Evolutionary conservation across 2,797 vertebrate genomes (phyloP), one percentile per base, ranked within the genome.

Genomic region (Anguilla obscura): DNA sequence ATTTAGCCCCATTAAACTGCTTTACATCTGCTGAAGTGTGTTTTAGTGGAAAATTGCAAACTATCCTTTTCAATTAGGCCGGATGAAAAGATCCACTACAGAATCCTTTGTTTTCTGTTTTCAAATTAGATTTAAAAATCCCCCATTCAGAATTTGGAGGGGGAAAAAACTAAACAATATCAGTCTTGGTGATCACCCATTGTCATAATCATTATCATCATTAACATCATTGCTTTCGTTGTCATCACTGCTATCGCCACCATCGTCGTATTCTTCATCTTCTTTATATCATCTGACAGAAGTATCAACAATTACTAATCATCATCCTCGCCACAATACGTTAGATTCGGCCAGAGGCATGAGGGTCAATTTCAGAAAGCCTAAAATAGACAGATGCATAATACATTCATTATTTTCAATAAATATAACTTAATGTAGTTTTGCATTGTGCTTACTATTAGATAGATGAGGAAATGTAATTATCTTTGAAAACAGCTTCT

Each of bases 1-100:
- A 95, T 95, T 95, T 95, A 94, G 92, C 91, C 93, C 94, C 94
- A 94, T 95, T 94, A 95, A 94, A 93, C 89, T 91, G 92, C 91
- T 94, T 93, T 93, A 93, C 88, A 89, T 95, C 90, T 79, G 91
- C 90, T 76, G 88, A 88, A 89, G 92, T 94, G 93, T 89, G 91
- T 93, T 94, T 93, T 91, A 91, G 90, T 90, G 91, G 83, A 82
- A 86, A 66, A 91, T 92, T 92, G 92, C 91, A 83, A 86, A 89
- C 87, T 89, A 76, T 89, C 89, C 89, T 91, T 93, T 92, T 94
- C 94, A 95, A 94, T 94, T 93, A 95, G 91, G 52, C 86, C 69
- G 87, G 89, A 89, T 91, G 88, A 88, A 91, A 92, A 91, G 91
- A 92, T 93, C 90, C 88, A 87, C 69, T 50, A 89, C 36, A 36